A percentile compares a stretch with the other conserved stretches of the same genome.
phyloP scores from a whole-genome alignment of 2,888 invertebrate genomes.

The Lepetodrilus schrolli region DNA sequence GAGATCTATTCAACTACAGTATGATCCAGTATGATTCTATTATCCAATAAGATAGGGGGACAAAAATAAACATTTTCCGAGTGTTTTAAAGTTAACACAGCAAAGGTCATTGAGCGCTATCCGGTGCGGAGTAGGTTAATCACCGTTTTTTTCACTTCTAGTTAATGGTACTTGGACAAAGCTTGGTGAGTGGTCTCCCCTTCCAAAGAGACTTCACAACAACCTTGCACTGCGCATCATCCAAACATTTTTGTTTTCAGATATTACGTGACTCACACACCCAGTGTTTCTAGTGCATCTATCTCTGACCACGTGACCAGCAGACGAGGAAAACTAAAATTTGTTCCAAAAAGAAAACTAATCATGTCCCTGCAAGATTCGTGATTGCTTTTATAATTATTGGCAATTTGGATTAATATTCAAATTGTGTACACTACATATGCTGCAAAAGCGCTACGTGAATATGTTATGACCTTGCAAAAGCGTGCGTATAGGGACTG shows the following conservation, averaged over 20 bases:
- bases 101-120: neutral
- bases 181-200: constrained; percentile 19
- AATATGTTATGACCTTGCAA: too few species aligned
- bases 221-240: constrained; percentile 12
- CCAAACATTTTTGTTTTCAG: constrained; percentile 4
- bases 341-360: too few species aligned
- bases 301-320: neutral
- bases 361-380: too few species aligned
- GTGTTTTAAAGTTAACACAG: neutral
- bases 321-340: too few species aligned
- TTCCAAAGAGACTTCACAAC: neutral
- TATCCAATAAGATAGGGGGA: too few species aligned
- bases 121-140: neutral
- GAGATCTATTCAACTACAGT: too few species aligned
- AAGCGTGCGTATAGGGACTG: too few species aligned
- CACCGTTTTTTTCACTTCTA: neutral
- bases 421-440: too few species aligned
- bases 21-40: too few species aligned
- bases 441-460: too few species aligned
- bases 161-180: constrained; percentile 2
- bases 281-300: neutral
- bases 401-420: too few species aligned
- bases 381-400: too few species aligned
- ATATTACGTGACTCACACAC: neutral
- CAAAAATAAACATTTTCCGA: neutral